These are phyloP conservation scores for Cardiocondyla obscurior DNA, from an alignment of 1,140 invertebrate species.

Conservation along the genomic window DNA sequence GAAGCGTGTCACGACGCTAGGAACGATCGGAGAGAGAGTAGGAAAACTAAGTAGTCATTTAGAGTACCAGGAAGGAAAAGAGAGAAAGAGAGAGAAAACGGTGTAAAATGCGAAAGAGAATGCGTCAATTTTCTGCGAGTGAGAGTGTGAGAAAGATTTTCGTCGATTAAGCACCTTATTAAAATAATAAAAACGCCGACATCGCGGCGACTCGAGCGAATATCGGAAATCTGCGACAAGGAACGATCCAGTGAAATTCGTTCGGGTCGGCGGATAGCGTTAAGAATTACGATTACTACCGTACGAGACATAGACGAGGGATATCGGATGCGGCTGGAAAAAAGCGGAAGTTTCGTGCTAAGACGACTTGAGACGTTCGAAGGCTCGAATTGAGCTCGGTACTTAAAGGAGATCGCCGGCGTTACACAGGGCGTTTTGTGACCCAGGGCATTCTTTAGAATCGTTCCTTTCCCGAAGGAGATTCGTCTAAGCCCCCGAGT, in stretches of 20 bases:
- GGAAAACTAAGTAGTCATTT: constrained; percentile 16
- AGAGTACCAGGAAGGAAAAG: background rate
- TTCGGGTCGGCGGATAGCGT: constrained; percentile 61
- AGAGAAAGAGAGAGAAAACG: background rate
- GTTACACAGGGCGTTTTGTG: constrained; percentile 21
- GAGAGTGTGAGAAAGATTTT: constrained; percentile 41
- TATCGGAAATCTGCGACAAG: constrained; percentile 30
- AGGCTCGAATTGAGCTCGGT: background rate
- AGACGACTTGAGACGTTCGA: constrained; percentile 39
- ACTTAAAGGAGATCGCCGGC: constrained; percentile 16
- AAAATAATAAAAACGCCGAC: constrained; percentile 59
- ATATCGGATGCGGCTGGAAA: constrained; percentile 50
- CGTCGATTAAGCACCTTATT: constrained; percentile 62
- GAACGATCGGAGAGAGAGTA: constrained; percentile 17
- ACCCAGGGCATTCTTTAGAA: constrained; percentile 3
- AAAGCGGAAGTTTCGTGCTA: constrained; percentile 61
- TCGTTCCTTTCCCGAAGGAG: background rate
- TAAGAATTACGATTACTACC: constrained; percentile 65
- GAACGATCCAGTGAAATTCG: constrained; percentile 52
- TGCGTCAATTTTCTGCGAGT: constrained; percentile 21
- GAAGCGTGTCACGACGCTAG: constrained; percentile 17
- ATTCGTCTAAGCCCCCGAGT: background rate
- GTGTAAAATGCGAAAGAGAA: constrained; percentile 28
- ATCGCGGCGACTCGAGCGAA: constrained; percentile 63
- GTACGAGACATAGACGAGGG: constrained; percentile 48